These are phyloP conservation scores for Leucophenga montana DNA, from an alignment of 2,888 invertebrate species.

Conservation along the genomic window DNA sequence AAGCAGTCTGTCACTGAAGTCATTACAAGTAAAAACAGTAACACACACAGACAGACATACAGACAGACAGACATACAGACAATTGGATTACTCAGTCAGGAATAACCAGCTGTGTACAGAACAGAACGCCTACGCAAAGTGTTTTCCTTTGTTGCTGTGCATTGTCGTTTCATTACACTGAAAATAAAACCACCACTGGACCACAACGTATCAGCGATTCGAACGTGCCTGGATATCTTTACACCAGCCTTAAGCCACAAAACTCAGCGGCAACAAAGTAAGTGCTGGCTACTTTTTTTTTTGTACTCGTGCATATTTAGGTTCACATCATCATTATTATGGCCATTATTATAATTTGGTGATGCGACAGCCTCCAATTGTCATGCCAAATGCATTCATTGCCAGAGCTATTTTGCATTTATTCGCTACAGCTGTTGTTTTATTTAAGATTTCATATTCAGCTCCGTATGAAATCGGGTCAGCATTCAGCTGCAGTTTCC, in stretches of 20 bases:
- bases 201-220: no score
- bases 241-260: no score
- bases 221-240: no score
- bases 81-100: slow-evolving; percentile 40
- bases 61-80: slow-evolving; percentile 25
- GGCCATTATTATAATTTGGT: neutral
- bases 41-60: slow-evolving; percentile 23
- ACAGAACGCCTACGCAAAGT: slow-evolving; percentile 15
- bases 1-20: neutral
- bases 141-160: slow-evolving; percentile 4
- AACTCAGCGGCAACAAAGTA: no score
- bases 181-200: no score
- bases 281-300: no score
- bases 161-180: no score
- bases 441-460: neutral
- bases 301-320: no score
- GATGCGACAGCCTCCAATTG: neutral
- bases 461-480: neutral
- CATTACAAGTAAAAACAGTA: no score
- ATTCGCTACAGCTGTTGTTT: neutral
- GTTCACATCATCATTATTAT: no score
- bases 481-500: slow-evolving; percentile 12
- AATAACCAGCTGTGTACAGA: slow-evolving; percentile 26
- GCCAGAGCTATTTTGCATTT: no score
- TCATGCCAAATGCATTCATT: neutral